Percentiles rank a stretch among this genome's conserved stretches.
Evolutionary conservation across 2,888 invertebrate genomes (phyloP).

Genomic region (Griposia aprilina): DNA sequence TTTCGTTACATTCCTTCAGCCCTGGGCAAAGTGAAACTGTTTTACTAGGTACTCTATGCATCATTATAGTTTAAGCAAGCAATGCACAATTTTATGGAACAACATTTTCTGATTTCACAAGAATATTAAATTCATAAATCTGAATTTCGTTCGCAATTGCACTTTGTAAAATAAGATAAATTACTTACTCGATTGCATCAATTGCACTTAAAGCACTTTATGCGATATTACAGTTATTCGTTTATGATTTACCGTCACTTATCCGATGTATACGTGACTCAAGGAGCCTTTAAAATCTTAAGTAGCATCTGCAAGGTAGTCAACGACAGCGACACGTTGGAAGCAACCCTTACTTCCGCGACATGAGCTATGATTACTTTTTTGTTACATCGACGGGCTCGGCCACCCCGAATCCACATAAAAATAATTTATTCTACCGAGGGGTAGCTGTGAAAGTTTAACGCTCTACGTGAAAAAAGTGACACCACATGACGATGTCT

Average conservation of each 20-base stretch:
- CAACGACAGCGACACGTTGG: slow-evolving; percentile 75
- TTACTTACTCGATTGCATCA: slow-evolving; percentile 38
- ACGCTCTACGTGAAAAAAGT: slow-evolving; percentile 84
- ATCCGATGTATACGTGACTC: slow-evolving; percentile 63
- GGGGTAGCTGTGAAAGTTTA: slow-evolving; percentile 88
- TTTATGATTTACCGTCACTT: slow-evolving; percentile 44
- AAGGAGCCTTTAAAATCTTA: slow-evolving; percentile 61
- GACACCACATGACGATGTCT: slow-evolving; percentile 83
- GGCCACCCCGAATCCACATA: slow-evolving; percentile 89
- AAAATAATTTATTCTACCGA: slow-evolving; percentile 87
- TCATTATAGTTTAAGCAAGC: slow-evolving; percentile 1
- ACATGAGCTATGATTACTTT: slow-evolving; percentile 81
- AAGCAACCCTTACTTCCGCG: slow-evolving; percentile 87
- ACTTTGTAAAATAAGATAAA: slow-evolving; percentile 25
- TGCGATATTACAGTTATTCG: slow-evolving; percentile 23
- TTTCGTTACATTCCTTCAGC: slow-evolving; percentile 9
- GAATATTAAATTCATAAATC: slow-evolving; percentile 29
- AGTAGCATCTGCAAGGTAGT: slow-evolving; percentile 80
- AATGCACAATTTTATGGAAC: background rate
- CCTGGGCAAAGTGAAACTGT: background rate
- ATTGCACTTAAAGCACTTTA: slow-evolving; percentile 27
- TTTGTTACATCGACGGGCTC: slow-evolving; percentile 81
- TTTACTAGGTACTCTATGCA: background rate
- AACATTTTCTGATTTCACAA: slow-evolving; percentile 22
- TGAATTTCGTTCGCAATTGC: slow-evolving; percentile 32